These are phyloP conservation scores for Myotis vivesi DNA, from an alignment of 2,797 vertebrate species.

Conservation along the genomic window DNA sequence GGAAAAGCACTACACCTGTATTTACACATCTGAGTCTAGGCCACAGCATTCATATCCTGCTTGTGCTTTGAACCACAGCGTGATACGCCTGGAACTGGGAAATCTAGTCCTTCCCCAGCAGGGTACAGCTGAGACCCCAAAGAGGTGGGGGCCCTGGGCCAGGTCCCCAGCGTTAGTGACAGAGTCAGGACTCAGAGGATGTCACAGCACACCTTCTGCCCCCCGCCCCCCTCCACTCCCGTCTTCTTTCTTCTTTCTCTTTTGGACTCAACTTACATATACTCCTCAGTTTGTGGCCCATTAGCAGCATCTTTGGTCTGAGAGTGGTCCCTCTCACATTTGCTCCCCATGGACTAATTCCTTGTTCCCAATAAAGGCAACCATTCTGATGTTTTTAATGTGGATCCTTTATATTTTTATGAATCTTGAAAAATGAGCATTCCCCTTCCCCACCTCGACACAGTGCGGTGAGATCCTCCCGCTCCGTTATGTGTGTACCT, in stretches of 20 bases:
- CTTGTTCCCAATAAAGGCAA: not conserved
- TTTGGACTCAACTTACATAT: not conserved
- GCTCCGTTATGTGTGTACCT: fast-evolving
- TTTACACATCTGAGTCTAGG: not conserved
- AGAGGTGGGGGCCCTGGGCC: not conserved
- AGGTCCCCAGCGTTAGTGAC: not conserved
- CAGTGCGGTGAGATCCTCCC: not conserved
- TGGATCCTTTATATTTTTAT: not conserved
- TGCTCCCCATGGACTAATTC: not conserved
- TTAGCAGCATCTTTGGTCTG: no score
- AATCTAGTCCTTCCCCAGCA: not conserved
- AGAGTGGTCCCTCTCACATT: not conserved
- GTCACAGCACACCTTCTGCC: no score
- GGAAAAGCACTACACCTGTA: conserved; percentile 10
- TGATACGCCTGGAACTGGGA: not conserved
- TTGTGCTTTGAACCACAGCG: not conserved
- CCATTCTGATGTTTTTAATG: not conserved
- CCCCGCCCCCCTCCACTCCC: not conserved
- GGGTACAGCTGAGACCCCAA: not conserved
- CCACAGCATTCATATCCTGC: not conserved
- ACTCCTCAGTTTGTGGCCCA: not conserved
- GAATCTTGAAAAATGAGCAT: not conserved
- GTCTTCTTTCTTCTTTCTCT: not conserved
- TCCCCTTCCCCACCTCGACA: not conserved
- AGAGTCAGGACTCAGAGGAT: not conserved